Evolutionary conservation across 2,888 invertebrate species (phyloP).

Genomic region (Drosophila limbata): DNA sequence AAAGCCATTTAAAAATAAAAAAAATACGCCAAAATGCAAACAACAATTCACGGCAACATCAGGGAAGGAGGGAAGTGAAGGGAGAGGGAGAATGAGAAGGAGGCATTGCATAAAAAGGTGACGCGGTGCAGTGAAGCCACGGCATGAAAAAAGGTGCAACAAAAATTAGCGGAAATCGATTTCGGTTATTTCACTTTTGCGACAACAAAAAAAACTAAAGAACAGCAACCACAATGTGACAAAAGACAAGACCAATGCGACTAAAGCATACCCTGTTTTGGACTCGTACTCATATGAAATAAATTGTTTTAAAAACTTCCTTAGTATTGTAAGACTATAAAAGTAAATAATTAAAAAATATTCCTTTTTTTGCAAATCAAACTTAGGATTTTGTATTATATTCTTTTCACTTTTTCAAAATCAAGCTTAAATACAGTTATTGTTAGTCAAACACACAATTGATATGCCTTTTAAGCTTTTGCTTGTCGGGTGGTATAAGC

Average conservation of each 20-base stretch:
- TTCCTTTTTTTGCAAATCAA: not conserved
- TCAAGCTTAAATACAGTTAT: no score
- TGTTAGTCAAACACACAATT: not conserved
- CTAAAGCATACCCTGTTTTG: not conserved
- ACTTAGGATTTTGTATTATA: not conserved
- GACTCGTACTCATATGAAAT: not conserved
- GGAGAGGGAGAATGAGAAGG: not conserved
- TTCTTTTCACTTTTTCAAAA: not conserved
- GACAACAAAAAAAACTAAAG: conserved; percentile 3
- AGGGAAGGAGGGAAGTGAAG: not conserved
- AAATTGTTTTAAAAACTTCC: not conserved
- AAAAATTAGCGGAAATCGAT: conserved; percentile 72
- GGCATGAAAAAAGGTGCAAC: conserved; percentile 38
- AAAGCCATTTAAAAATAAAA: conserved; percentile 58
- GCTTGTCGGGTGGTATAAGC: conserved; percentile 23
- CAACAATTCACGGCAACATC: conserved; percentile 14
- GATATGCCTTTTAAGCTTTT: no score
- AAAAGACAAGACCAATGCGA: not conserved
- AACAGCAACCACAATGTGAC: not conserved
- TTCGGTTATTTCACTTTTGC: conserved; percentile 49
- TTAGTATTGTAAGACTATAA: not conserved
- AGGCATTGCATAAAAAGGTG: conserved; percentile 56
- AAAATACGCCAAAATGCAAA: conserved; percentile 46
- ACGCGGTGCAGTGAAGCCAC: conserved; percentile 58
- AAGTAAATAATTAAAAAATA: no score